Base-by-base conservation (phyloP, 1,140 invertebrate species). In the Ladona fulva region DNA sequence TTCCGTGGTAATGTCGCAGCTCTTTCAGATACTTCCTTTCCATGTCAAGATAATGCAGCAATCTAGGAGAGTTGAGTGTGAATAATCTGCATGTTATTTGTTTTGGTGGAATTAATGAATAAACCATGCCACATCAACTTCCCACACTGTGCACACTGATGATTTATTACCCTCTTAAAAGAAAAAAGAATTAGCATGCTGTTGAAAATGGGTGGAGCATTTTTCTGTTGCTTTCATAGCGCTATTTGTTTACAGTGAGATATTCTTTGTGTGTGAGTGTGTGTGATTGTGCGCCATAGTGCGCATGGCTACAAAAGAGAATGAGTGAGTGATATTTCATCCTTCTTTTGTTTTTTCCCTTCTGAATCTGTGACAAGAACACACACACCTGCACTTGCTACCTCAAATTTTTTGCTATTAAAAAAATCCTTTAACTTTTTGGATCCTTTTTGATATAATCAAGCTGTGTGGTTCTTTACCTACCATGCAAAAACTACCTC, bases 391-490 rank as follows among this genome's bases (percentile, higher is more conserved):
- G 52, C 52, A 66, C 52, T 66, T 66, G 52, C 52, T 66, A 66
- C 52, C 52, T 66, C 52, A 66, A 66, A 66, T 66, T 66, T 66
- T 66, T 66, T 66, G 52, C 52, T 66, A 66, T 66, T 66, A 66
- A 66, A 37, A n/a, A 66, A 66, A 66, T 66, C 52, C 52, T 66
- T 66, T 66, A 22, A 66, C 14, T 66, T 66, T 66, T 66, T 66
- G 52, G 52, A 22, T 66, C 52, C 52, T 66, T 66, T 66, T 66
- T 66, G 52, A 66, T 66, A 66, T 66, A 66, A 66, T 19, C 52
- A 16, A 19, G n/a, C 52, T 66, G 52, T 66, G 52, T 66, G 52
- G 52, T 16, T 66, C n/a, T 16, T 66, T 66, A 66, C 52, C 52
- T 66, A 22, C 52, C 52, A 16, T 66, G 52, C 52, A 66, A 3